Base-by-base conservation (phyloP, 92 coral and sea anemone genomes). In the Umimayanthus kanabou region DNA sequence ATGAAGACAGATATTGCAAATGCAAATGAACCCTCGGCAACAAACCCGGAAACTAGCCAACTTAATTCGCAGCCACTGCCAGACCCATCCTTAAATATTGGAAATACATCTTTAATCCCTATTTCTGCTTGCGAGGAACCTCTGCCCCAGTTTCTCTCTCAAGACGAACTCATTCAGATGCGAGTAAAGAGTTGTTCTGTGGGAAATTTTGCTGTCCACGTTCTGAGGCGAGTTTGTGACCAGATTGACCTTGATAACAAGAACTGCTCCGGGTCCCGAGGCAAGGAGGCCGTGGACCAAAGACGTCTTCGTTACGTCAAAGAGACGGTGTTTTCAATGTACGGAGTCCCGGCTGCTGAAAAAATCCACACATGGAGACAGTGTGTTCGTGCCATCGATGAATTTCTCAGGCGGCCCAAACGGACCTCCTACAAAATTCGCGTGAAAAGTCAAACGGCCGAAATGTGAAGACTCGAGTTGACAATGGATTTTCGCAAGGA, bases 131-230 rank as follows among this genome's bases (percentile, higher is more conserved):
- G 88, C 90, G 92, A 92, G 47, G 89, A 89, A 71, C 90, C 90
- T 42, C 37, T 73, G 7, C 90, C 90, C 37, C 90, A 87, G 75
- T 58, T 89, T 53, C 78, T 94, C 40, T 65, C 96, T 23, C 90
- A 87, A 18, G 91, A 93, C n/a, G 98, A 91, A 61, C 91, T 95
- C 47, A 87, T 92, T 82, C 98, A 95, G 77, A 95, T 95, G 83
- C 92, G 94, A 80, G 94, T 95, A 33, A 95, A 95, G 76, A 93
- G 96, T 49, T 95, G 98, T 47, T 95, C 98, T 49, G 94, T 95
- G 61, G 98, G 98, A n/a, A 95, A 95, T 79, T 95, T 95, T 82
- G 93, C 98, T 25, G 98, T 95, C 26, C 98, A 95, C 79, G 77
- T 95, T 25, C 78, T 95, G 58, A 81, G 98, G 87, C 94, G 94